phyloP scores from a whole-genome alignment of 2,113 vertebrate genomes.

The Sitta europaea region DNA sequence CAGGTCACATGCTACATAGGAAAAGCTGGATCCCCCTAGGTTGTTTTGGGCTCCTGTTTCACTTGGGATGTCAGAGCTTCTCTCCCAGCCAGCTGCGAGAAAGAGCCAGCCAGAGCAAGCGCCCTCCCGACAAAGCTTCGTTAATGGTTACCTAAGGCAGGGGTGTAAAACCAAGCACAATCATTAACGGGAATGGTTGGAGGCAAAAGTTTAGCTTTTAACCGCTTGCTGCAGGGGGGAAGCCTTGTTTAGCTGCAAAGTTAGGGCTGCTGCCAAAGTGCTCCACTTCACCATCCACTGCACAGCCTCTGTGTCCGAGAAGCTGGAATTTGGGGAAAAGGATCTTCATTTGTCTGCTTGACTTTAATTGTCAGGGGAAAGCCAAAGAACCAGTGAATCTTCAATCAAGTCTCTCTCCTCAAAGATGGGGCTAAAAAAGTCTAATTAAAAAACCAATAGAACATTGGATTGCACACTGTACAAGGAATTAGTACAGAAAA shows the following conservation, averaged over 20 bases:
- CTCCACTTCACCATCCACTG: accelerated
- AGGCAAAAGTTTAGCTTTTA: neutral
- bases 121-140: neutral
- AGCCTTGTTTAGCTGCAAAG: neutral
- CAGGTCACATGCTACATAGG: neutral
- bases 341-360: neutral
- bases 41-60: neutral
- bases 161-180: neutral
- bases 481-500: neutral
- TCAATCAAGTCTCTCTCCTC: neutral
- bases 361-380: neutral
- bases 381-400: neutral
- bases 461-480: neutral
- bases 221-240: neutral
- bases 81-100: neutral
- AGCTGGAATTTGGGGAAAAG: neutral
- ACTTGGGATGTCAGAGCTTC: neutral
- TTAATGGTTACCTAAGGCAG: neutral
- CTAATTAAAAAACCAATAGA: neutral
- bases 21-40: neutral
- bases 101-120: neutral
- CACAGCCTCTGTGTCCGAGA: accelerated
- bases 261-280: neutral
- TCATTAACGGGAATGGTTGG: neutral
- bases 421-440: neutral